Percentiles rank a stretch among this genome's conserved stretches.
These are phyloP conservation scores for Apogon hyalosoma DNA, from an alignment of 2,797 vertebrate genomes.

Conservation along the genomic window DNA sequence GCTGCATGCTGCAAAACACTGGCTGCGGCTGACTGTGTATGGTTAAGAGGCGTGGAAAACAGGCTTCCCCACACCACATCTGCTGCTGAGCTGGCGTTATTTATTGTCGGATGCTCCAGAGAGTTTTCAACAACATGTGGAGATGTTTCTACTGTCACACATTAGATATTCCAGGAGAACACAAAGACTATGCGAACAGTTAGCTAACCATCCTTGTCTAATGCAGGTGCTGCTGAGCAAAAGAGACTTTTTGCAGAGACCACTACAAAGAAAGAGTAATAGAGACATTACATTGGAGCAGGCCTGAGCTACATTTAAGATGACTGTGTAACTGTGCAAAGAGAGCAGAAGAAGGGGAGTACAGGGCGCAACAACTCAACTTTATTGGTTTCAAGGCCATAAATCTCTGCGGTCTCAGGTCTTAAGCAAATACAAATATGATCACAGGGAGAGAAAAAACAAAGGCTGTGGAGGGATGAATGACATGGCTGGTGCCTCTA, in stretches of 20 bases:
- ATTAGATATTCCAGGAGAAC: slow-evolving; percentile 62
- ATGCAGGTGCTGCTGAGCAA: slow-evolving; percentile 49
- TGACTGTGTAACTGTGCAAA: slow-evolving; percentile 37
- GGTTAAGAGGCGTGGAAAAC: slow-evolving; percentile 75
- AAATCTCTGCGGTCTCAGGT: slow-evolving; percentile 70
- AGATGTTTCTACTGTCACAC: slow-evolving; percentile 78
- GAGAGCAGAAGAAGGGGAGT: slow-evolving; percentile 46
- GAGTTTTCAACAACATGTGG: slow-evolving; percentile 75
- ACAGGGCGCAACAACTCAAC: slow-evolving; percentile 68
- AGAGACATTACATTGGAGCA: slow-evolving; percentile 52
- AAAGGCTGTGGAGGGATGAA: slow-evolving; percentile 63
- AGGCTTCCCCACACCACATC: slow-evolving; percentile 71
- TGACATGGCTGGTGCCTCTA: slow-evolving; percentile 72
- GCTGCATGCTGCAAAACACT: slow-evolving; percentile 52
- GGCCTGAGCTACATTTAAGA: slow-evolving; percentile 51
- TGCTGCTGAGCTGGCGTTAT: slow-evolving; percentile 76
- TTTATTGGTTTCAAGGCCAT: slow-evolving; percentile 77
- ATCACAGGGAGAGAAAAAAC: slow-evolving; percentile 80
- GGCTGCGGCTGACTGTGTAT: slow-evolving; percentile 68
- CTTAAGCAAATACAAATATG: slow-evolving; percentile 85
- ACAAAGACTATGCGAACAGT: slow-evolving; percentile 37
- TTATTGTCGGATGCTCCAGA: slow-evolving; percentile 77
- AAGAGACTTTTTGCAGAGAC: slow-evolving; percentile 23
- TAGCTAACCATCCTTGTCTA: slow-evolving; percentile 16
- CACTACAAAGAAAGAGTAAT: slow-evolving; percentile 34